Conservation (phyloP, 2,113 vertebrate species). For the Hipposideros armiger region DNA sequence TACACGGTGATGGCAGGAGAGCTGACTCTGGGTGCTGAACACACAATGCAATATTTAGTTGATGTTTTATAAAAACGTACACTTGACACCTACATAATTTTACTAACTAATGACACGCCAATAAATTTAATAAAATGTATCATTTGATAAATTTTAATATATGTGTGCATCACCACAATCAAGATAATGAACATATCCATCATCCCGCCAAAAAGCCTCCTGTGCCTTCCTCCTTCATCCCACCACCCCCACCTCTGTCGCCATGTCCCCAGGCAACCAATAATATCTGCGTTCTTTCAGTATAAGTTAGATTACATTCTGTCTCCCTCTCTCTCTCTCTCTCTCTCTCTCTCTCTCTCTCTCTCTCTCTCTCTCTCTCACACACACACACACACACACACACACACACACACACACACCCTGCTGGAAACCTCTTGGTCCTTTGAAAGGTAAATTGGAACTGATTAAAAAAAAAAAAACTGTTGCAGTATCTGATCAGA, state of each 20-base stretch:
- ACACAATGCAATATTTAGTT: too few species aligned
- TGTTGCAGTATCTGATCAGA: background rate
- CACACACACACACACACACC: background rate
- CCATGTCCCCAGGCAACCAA: background rate
- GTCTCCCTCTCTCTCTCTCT: background rate
- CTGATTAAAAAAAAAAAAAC: background rate
- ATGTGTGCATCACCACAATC: background rate
- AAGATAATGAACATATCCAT: background rate
- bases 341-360: too few species aligned
- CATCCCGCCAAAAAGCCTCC: background rate
- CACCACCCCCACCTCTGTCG: rapidly evolving
- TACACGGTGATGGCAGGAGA: too few species aligned
- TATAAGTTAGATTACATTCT: background rate
- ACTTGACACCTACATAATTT: too few species aligned
- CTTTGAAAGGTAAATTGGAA: background rate
- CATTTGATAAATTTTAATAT: background rate
- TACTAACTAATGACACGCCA: too few species aligned
- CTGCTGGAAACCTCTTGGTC: background rate
- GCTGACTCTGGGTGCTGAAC: too few species aligned
- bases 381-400: too few species aligned
- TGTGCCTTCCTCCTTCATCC: background rate
- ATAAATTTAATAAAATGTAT: background rate
- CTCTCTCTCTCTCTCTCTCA: too few species aligned
- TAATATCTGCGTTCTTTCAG: background rate
- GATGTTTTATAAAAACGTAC: too few species aligned